phyloP scores from a whole-genome alignment of 2,888 invertebrate genomes.

The Dynastes tityus region DNA sequence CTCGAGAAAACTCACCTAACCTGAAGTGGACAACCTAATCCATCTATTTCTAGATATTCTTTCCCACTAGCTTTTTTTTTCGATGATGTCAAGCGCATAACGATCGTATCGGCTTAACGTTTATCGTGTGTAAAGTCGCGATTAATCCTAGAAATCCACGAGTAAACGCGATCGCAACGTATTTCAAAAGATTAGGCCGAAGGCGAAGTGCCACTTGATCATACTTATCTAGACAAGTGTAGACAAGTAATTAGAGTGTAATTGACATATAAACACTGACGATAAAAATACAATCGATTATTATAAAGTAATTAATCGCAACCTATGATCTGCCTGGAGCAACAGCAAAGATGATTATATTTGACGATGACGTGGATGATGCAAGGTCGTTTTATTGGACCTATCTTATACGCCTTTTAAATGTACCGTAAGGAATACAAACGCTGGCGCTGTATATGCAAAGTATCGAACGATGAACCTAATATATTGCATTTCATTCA shows the following conservation, averaged over 20 bases:
- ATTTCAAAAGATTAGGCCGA: conserved; percentile 46
- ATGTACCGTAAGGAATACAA: background rate
- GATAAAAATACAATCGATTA: conserved; percentile 52
- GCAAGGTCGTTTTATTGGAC: conserved; percentile 1
- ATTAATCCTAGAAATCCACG: conserved; percentile 26
- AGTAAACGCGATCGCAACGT: background rate
- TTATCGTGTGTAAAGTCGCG: conserved; percentile 9
- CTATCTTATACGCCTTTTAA: background rate
- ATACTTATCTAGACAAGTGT: conserved; percentile 52
- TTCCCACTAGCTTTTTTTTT: background rate
- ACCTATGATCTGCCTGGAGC: background rate
- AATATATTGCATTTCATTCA: too few relatives aligned
- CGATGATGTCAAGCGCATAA: background rate
- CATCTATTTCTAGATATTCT: background rate
- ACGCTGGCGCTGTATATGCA: too few relatives aligned
- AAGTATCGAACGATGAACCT: too few relatives aligned
- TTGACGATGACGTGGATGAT: background rate
- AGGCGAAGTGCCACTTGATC: conserved; percentile 51
- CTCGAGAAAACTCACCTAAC: background rate
- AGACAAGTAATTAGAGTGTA: conserved; percentile 54
- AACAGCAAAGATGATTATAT: background rate
- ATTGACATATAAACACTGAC: conserved; percentile 52
- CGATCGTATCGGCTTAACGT: conserved; percentile 17
- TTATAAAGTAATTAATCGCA: conserved; percentile 52
- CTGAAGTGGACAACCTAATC: conserved; percentile 5